These are phyloP conservation scores for Calameuta pallipes DNA, from an alignment of 2,888 invertebrate species.

Conservation along the genomic window DNA sequence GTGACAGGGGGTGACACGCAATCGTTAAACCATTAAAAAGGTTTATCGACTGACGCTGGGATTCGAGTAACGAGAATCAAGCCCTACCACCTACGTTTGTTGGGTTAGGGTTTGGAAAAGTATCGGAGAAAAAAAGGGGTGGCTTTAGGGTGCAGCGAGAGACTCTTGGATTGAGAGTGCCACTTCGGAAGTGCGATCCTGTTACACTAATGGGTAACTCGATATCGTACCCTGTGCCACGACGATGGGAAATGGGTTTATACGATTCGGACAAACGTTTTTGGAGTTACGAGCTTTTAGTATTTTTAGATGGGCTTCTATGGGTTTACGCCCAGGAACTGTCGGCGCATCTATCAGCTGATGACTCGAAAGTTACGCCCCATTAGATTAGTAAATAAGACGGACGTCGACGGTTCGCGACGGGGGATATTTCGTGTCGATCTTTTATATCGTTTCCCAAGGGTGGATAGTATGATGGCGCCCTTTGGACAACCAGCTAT, in stretches of 20 bases:
- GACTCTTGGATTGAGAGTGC: neutral
- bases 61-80: slow-evolving; percentile 29
- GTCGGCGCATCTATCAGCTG: slow-evolving; percentile 48
- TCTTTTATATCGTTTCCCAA: neutral
- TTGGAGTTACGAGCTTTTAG: slow-evolving; percentile 21
- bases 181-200: slow-evolving; percentile 24
- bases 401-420: neutral
- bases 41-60: slow-evolving; percentile 34
- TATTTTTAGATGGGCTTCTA: neutral
- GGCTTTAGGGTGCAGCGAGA: neutral
- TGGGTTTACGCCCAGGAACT: neutral
- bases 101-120: neutral
- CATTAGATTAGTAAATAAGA: slow-evolving; percentile 49
- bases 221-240: slow-evolving; percentile 10
- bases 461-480: neutral
- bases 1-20: slow-evolving; percentile 10
- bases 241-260: neutral
- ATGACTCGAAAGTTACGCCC: slow-evolving; percentile 51
- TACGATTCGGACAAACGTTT: slow-evolving; percentile 15
- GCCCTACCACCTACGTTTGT: neutral
- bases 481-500: neutral
- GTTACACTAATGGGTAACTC: slow-evolving; percentile 45
- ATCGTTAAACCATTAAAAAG: slow-evolving; percentile 34
- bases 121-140: neutral
- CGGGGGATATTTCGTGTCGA: neutral